Base-by-base conservation (phyloP, 2,113 vertebrate genomes). In the Pygoscelis antarcticus region DNA sequence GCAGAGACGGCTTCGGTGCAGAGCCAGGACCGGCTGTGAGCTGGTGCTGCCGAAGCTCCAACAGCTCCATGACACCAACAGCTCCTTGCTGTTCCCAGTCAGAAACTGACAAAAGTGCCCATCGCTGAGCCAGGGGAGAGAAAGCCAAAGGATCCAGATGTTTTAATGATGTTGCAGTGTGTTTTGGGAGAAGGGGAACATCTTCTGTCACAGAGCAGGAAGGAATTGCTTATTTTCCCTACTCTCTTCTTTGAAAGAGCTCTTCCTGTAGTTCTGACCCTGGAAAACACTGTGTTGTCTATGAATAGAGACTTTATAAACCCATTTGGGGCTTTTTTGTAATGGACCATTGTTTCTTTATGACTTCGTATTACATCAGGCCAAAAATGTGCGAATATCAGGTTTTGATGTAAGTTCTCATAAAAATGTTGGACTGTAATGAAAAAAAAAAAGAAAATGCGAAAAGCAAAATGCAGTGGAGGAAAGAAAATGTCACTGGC, bases 1-100 rank as follows among this genome's bases (percentile, higher is more conserved):
- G 15, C 16, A 6, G 34, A 44, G 70, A 21, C 0, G 2, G 25
- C 17, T 18, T 27, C 1, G 2, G 18, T 0, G 6, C 2, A 15
- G 17, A 44, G 17, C 10, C 10, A 4, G 27, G 27, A 29, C 10
- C 4, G 0, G 22, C 16, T 16, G 12, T 5, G 44, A 54, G 27
- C 40, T 65, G 38, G 34, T 38, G 52, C 19, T 75, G 36, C 21
- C 4, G 7, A 69, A 81, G 32, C 82, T 52, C 38, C 9, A 10
- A 52, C 49, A 27, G 42, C 52, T 87, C 26, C 6, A 0, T 29
- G 40, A 47, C 34, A 11, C 58, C 2, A 2, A 7, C 4, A 1
- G n/a, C 7, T 49, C 68, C 20, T 25, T 7, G 11, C 42, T 58
- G 4, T 51, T 47, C 20, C 40, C 26, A 13, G 11, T 16, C 5